Percentiles rank a stretch among this genome's conserved stretches.
Conservation (phyloP, 2,113 vertebrate species). For the Echinops telfairi region DNA sequence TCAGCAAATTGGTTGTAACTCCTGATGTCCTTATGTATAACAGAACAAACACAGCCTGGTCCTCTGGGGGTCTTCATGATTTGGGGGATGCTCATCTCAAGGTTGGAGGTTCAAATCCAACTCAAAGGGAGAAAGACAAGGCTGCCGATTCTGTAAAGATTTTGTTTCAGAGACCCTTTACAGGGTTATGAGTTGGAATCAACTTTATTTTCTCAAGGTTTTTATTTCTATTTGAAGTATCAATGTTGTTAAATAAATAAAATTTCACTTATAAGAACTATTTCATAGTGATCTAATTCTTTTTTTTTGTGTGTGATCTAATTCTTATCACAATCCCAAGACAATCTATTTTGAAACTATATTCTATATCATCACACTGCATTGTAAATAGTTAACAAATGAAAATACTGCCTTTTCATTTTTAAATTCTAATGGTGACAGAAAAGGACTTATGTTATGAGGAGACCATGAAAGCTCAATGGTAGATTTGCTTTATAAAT, state of each 20-base stretch:
- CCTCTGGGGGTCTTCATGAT: too few species aligned
- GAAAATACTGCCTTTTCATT: conserved; percentile 29
- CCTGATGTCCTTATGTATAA: too few species aligned
- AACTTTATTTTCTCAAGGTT: background rate
- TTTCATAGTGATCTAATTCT: conserved; percentile 2
- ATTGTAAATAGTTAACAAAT: conserved; percentile 51
- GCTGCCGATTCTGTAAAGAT: background rate
- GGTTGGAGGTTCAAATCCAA: background rate
- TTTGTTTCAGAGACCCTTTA: background rate
- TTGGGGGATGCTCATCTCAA: too few species aligned
- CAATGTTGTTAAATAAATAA: conserved; percentile 40
- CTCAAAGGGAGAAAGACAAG: background rate
- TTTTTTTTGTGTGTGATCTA: too few species aligned
- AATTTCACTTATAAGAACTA: conserved; percentile 30
- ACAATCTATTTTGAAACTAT: conserved; percentile 51
- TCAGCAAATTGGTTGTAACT: too few species aligned
- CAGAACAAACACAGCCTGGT: too few species aligned
- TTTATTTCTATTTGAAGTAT: background rate
- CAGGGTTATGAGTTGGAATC: background rate
- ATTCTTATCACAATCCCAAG: conserved; percentile 48
- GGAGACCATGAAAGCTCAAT: conserved; percentile 29
- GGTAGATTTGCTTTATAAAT: conserved; percentile 54
- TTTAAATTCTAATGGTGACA: conserved; percentile 39
- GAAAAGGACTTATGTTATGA: conserved; percentile 18
- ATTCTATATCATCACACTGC: background rate